These are phyloP conservation scores for Schrankia costaestrigalis DNA, from an alignment of 2,888 invertebrate genomes.

Conservation along the genomic window DNA sequence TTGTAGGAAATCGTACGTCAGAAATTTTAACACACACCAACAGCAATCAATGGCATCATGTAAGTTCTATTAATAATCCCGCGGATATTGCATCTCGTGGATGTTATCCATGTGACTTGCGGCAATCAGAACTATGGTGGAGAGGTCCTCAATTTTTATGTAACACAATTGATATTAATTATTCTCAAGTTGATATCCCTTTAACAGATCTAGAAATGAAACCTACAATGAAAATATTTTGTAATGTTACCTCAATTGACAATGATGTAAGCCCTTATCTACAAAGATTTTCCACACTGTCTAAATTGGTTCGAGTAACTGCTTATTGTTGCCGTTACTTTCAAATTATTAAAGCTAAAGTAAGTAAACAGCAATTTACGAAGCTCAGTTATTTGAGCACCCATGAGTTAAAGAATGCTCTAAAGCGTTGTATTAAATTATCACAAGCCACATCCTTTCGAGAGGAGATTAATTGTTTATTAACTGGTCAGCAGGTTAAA, in stretches of 20 bases:
- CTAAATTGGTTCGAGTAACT: too few relatives aligned
- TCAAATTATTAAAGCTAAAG: too few relatives aligned
- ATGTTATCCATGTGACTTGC: constrained; percentile 13
- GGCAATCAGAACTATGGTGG: constrained; percentile 14
- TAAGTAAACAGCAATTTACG: too few relatives aligned
- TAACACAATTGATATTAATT: background rate
- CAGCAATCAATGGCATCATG: constrained; percentile 14
- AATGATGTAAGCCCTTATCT: background rate
- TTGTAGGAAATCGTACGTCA: too few relatives aligned
- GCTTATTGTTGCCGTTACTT: too few relatives aligned
- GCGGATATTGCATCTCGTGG: constrained; percentile 33
- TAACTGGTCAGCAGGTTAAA: background rate
- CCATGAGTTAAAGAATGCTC: background rate
- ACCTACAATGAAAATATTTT: background rate
- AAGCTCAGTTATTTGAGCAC: too few relatives aligned
- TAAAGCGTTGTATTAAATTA: constrained; percentile 5
- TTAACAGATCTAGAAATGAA: background rate
- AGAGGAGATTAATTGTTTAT: background rate
- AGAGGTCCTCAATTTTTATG: constrained; percentile 13
- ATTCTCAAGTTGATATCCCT: background rate
- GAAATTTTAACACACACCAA: too few relatives aligned
- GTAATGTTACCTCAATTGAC: background rate
- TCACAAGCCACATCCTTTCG: background rate
- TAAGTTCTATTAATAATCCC: constrained; percentile 21
- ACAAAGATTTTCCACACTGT: too few relatives aligned